phyloP scores from a whole-genome alignment of 2,888 invertebrate species.

The Hirtodrosophila trivittata region DNA sequence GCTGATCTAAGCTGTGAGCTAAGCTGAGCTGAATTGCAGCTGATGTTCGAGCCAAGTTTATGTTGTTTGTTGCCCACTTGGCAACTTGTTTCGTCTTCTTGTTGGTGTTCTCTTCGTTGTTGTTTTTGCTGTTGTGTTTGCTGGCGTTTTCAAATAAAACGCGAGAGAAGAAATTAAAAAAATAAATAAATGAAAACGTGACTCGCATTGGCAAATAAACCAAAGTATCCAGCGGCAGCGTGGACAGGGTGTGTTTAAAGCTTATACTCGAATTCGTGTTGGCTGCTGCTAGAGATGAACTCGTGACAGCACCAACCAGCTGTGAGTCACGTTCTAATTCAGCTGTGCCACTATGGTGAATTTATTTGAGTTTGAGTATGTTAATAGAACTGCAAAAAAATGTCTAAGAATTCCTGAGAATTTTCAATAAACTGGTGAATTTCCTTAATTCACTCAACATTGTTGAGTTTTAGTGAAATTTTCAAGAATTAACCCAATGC shows the following conservation, averaged over 20 bases:
- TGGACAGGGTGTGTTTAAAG: conserved; percentile 55
- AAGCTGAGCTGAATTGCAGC: conserved; percentile 1
- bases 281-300: conserved; percentile 41
- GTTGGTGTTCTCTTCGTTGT: conserved; percentile 4
- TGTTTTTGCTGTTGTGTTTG: conserved; percentile 27
- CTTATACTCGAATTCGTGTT: no score
- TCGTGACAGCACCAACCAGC: conserved; percentile 30
- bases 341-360: no score
- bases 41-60: no score
- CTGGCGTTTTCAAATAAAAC: conserved; percentile 52
- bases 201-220: conserved; percentile 78
- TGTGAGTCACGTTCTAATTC: neutral
- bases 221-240: conserved; percentile 52
- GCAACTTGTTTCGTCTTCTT: conserved; percentile 48
- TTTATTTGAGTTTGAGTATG: no score
- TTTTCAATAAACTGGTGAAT: no score
- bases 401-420: no score
- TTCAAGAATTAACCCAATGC: no score
- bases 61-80: conserved; percentile 27
- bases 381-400: no score
- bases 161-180: conserved; percentile 22
- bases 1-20: conserved; percentile 2
- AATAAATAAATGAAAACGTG: conserved; percentile 74
- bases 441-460: no score
- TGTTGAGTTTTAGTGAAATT: no score